Base-by-base conservation (phyloP, 2,797 vertebrate genomes). In the Thalassophryne amazonica region DNA sequence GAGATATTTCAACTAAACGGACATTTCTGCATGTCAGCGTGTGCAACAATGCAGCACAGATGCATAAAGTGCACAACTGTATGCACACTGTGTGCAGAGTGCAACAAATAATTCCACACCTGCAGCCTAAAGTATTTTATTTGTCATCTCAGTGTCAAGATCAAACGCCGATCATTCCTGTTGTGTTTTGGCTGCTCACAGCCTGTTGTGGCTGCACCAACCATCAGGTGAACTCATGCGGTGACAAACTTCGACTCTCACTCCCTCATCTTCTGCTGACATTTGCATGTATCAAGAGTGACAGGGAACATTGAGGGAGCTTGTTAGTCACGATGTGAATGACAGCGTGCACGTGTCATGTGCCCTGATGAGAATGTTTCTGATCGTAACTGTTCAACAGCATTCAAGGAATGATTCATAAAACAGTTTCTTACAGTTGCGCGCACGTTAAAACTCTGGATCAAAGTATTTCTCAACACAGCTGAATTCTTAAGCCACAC, bases 271-370 rank as follows among this genome's bases (percentile, higher is more conserved):
- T 51, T 48, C 34, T 22, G 45, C 5, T 30, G 50, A 60, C 38
- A 57, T 57, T 54, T 24, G 47, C 54, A 33, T 62, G 24, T 61
- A 41, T 53, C 66, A 55, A n/a, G 17, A 43, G 42, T 27, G 23
- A 20, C 35, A 48, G 25, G 24, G 19, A 30, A 34, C 19, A 39
- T 24, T 47, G 36, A 16, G 27, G 14, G 25, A 59, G 47, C 57
- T 22, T 14, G 40, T 56, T 46, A 48, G 38, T 60, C 36, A 35
- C 35, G 18, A 33, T 33, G 20, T 24, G 31, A 46, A 39, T 54
- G 41, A 72, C 60, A 52, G 75, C 69, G 46, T 68, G 75, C 68
- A 66, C 57, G 50, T 71, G 60, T 12, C 42, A 30, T 29, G 41
- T 23, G 29, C 5, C 9, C 8, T 4, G 29, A 6, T 39, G 15